Evolutionary conservation across 2,113 vertebrate genomes (phyloP).

Genomic region (Arothron firmamentum): DNA sequence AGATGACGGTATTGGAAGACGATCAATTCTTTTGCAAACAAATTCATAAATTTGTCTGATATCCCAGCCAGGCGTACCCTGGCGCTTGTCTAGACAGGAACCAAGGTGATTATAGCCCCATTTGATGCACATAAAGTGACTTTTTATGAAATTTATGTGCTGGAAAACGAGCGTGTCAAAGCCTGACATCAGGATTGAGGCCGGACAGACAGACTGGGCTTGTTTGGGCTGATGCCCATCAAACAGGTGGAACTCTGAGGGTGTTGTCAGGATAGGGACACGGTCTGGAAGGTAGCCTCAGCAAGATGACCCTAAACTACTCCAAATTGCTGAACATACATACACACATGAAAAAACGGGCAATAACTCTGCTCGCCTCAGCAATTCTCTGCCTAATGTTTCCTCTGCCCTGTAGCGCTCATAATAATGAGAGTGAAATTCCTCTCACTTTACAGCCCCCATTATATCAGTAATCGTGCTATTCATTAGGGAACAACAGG

Average conservation of each 20-base stretch:
- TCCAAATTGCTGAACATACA: conserved; percentile 11
- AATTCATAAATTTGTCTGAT: too few species aligned
- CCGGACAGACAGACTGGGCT: conserved; percentile 6
- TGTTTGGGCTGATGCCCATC: conserved; percentile 38
- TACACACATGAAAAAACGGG: conserved; percentile 7
- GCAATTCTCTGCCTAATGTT: conserved; percentile 23
- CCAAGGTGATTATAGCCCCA: background rate
- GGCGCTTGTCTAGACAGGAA: too few species aligned
- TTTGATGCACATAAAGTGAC: background rate
- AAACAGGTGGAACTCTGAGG: conserved; percentile 50
- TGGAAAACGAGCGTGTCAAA: background rate
- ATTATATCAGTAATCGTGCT: conserved; percentile 40
- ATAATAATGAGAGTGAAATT: conserved; percentile 16
- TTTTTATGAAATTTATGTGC: background rate
- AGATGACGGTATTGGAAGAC: too few species aligned
- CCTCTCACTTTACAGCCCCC: conserved; percentile 26
- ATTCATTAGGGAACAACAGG: conserved; percentile 27
- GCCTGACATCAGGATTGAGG: conserved; percentile 11
- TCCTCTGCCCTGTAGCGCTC: conserved; percentile 20
- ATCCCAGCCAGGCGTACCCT: too few species aligned
- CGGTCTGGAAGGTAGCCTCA: conserved; percentile 17
- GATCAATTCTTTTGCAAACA: too few species aligned
- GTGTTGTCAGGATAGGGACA: conserved; percentile 60
- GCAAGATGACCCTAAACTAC: conserved; percentile 43
- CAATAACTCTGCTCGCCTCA: conserved; percentile 31